A percentile compares a stretch with the other conserved stretches of the same genome.
Evolutionary conservation across 2,888 invertebrate species (phyloP).

Genomic region (Lampropteryx suffumata): DNA sequence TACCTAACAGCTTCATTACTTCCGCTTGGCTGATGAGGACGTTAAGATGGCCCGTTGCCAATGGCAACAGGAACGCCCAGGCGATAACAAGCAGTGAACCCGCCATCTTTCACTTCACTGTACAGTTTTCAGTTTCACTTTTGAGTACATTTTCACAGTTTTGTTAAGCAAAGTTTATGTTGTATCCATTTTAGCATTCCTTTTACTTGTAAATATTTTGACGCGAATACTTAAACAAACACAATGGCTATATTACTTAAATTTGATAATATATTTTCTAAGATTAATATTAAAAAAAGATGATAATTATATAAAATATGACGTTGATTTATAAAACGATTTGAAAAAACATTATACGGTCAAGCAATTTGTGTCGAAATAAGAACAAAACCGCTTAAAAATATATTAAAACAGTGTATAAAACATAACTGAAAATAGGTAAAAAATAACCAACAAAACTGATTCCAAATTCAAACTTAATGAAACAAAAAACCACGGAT

Average conservation of each 20-base stretch:
- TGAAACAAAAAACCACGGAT: slow-evolving; percentile 1
- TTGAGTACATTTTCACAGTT: slow-evolving; percentile 59
- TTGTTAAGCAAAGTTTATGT: slow-evolving; percentile 47
- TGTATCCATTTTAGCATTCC: slow-evolving; percentile 29
- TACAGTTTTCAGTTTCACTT: slow-evolving; percentile 68
- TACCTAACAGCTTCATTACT: slow-evolving; percentile 91
- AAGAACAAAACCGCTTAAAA: not conserved
- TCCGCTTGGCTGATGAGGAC: slow-evolving; percentile 91
- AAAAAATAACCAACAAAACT: slow-evolving; percentile 3
- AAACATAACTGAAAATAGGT: too few relatives aligned
- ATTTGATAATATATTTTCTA: too few relatives aligned
- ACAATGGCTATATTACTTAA: too few relatives aligned
- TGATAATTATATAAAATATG: too few relatives aligned
- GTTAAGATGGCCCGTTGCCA: slow-evolving; percentile 88
- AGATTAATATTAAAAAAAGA: too few relatives aligned
- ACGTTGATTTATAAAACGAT: too few relatives aligned
- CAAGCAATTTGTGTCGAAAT: not conserved
- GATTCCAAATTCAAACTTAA: slow-evolving; percentile 14
- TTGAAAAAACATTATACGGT: too few relatives aligned
- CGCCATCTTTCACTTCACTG: slow-evolving; percentile 60
- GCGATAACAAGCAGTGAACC: slow-evolving; percentile 65
- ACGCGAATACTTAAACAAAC: not conserved
- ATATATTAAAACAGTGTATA: slow-evolving; percentile 3
- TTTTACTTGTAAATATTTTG: not conserved
- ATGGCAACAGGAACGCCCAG: slow-evolving; percentile 74